A percentile compares a stretch with the other conserved stretches of the same genome.
Evolutionary conservation across 2,888 invertebrate species (phyloP).

Genomic region (Melieria omissa): DNA sequence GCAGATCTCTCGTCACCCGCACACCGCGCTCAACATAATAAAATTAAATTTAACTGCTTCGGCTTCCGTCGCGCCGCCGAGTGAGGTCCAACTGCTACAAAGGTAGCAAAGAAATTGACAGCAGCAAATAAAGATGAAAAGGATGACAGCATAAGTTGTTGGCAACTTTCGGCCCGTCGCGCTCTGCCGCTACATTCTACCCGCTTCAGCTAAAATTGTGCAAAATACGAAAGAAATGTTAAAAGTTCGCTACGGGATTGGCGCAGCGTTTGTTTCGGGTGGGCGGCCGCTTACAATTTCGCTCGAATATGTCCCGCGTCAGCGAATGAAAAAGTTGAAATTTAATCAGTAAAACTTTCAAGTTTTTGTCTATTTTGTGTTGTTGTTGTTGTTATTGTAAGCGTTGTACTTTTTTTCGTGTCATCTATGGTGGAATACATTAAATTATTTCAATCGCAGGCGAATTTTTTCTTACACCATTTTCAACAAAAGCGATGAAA

Average conservation of each 20-base stretch:
- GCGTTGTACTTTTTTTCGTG: background rate
- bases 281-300: slow-evolving; percentile 30
- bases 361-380: slow-evolving; percentile 3
- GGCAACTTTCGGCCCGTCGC: slow-evolving; percentile 11
- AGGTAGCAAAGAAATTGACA: slow-evolving; percentile 33
- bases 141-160: slow-evolving; percentile 21
- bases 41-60: slow-evolving; percentile 24
- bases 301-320: slow-evolving; percentile 25
- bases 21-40: slow-evolving; percentile 10
- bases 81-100: background rate
- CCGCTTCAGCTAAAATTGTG: slow-evolving; percentile 6
- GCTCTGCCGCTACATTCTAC: background rate
- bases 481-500: background rate
- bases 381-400: background rate
- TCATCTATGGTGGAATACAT: slow-evolving; percentile 19
- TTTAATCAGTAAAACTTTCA: slow-evolving; percentile 36
- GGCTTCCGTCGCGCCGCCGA: too few relatives aligned
- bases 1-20: background rate
- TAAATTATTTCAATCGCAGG: slow-evolving; percentile 33
- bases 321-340: slow-evolving; percentile 35
- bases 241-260: slow-evolving; percentile 24
- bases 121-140: slow-evolving; percentile 35
- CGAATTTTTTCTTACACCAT: slow-evolving; percentile 8
- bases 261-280: background rate
- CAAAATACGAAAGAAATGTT: slow-evolving; percentile 25